Evolutionary conservation across 2,113 vertebrate species (phyloP).

Genomic region (Catharus bicknelli): DNA sequence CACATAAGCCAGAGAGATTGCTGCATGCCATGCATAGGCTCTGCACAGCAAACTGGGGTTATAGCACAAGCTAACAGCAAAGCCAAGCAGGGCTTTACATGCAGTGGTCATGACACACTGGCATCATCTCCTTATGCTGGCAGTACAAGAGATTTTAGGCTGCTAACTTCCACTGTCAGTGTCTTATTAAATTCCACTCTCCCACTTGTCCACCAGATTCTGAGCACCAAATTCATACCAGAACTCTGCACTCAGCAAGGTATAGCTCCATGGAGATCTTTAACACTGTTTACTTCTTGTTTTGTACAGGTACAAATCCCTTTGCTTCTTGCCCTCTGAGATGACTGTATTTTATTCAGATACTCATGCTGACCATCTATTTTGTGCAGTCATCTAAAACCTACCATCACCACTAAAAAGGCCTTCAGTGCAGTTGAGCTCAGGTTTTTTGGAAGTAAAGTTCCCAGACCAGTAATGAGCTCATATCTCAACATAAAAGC

Average conservation of each 20-base stretch:
- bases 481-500: neutral
- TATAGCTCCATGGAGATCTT: neutral
- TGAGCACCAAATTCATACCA: neutral
- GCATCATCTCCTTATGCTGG: neutral
- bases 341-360: neutral
- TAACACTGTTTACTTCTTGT: neutral
- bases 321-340: neutral
- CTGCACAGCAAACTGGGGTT: neutral
- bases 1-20: fast-evolving
- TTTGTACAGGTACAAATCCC: neutral
- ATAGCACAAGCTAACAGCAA: neutral
- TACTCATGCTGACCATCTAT: neutral
- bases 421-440: neutral
- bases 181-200: neutral
- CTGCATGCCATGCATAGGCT: neutral
- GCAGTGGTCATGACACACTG: neutral
- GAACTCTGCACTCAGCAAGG: neutral
- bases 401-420: neutral
- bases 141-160: neutral
- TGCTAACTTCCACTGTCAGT: neutral
- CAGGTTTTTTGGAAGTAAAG: neutral
- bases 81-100: fast-evolving
- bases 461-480: neutral
- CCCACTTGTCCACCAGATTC: neutral
- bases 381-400: neutral